Base-by-base conservation (phyloP, 2,888 invertebrate species). In the Tachina grossa region DNA sequence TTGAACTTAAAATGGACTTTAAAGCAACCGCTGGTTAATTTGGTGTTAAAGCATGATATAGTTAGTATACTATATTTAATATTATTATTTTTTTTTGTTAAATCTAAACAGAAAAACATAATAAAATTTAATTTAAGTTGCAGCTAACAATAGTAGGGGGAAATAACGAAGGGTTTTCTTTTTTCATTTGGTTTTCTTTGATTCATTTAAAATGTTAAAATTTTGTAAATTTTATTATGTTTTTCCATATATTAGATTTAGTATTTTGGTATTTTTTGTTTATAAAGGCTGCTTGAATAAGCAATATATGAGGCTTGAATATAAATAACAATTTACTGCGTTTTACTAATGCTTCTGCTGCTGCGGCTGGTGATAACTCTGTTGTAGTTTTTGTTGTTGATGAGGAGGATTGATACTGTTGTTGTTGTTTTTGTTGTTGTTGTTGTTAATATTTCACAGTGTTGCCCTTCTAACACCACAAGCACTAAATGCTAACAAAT, bases 21-120 rank as follows among this genome's bases (percentile, higher is more conserved):
- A 79, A 85, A 83, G 85, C 83, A 85, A 85, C 79, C 85, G 83
- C 85, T 76, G 66, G 53, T 80, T 83, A 83, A 78, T 85, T 85
- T 85, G 83, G 85, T 85, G 85, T 85, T 83, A 66, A 85, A 75
- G 78, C 78, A 83, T 75, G 72, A 74, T 83, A 75, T 31, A 78
- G 75, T 82, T 31, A 78, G 75, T 82, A 71, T 80, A 55, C 68
- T 22, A 31, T 47, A 83, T 31, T 51, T 66, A 39, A 13, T 59
- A 39, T 22, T 66, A 9, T 43, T 31, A 22, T 31, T 47, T 77
- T 72, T 77, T 83, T 83, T 77, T 49, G 47, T 51, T 13, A 72
- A 83, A 31, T 6, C 31, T 31, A 78, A 78, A 75, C 68, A 61
- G 66, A 68, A 81, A 81, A 69, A 81, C 69, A 75, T 47, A 45